Conservation (phyloP, 2,888 invertebrate species). For the Lithodes maja region DNA sequence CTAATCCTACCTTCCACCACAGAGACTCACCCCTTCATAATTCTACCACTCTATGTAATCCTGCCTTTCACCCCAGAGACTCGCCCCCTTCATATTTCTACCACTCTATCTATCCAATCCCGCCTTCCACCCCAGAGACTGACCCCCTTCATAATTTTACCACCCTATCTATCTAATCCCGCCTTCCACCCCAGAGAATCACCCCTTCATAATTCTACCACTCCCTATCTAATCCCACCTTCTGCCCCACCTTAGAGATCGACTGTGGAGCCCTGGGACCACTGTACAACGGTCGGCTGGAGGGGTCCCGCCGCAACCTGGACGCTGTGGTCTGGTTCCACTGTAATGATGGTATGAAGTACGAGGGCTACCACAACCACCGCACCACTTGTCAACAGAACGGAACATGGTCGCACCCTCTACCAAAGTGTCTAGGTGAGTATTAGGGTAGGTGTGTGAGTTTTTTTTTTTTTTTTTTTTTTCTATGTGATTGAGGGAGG, state of each 20-base stretch:
- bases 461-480: too few species aligned
- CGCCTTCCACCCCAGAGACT: not conserved
- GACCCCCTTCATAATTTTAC: not conserved
- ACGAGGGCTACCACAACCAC: conserved; percentile 73
- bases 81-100: too few species aligned
- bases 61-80: too few species aligned
- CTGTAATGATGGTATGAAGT: conserved; percentile 76
- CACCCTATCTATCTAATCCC: not conserved
- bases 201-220: not conserved
- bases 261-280: conserved; percentile 96
- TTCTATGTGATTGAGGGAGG: too few species aligned
- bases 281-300: conserved; percentile 94
- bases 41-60: too few species aligned
- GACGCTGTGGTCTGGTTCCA: conserved; percentile 76
- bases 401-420: conserved; percentile 78
- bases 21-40: too few species aligned
- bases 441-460: not conserved
- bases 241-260: conserved; percentile 82
- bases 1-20: too few species aligned
- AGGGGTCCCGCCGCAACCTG: conserved; percentile 77
- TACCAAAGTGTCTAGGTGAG: conserved; percentile 77
- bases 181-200: not conserved
- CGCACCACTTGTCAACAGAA: conserved; percentile 73
- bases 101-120: not conserved
- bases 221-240: not conserved